Evolutionary conservation across 2,888 invertebrate species (phyloP).

Genomic region (Scaptomyza cyrtandrae): DNA sequence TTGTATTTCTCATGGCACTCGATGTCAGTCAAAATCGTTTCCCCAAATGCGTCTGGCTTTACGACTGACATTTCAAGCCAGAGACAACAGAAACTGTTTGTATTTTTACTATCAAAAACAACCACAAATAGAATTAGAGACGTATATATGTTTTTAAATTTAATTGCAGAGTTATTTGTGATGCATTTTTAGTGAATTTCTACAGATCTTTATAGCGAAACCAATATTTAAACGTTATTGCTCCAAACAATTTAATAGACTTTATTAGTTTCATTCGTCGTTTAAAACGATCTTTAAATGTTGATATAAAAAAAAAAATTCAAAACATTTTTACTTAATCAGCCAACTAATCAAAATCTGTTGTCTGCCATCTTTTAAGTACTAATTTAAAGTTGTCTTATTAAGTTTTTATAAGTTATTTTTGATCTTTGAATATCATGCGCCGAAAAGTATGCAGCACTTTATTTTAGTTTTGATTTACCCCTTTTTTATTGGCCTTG

Average conservation of each 20-base stretch:
- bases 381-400: conserved; percentile 1
- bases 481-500: conserved; percentile 14
- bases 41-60: conserved; percentile 26
- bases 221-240: no score
- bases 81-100: conserved; percentile 15
- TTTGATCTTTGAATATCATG: neutral
- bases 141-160: no score
- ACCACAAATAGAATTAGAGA: conserved; percentile 13
- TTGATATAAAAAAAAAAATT: no score
- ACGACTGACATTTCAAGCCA: conserved; percentile 22
- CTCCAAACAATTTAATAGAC: no score
- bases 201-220: no score
- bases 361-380: neutral
- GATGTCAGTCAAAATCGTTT: conserved; percentile 75
- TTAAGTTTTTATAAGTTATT: neutral
- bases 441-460: conserved; percentile 18
- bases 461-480: conserved; percentile 25
- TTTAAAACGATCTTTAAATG: no score
- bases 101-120: neutral
- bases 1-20: conserved; percentile 79
- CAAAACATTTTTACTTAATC: neutral
- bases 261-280: no score
- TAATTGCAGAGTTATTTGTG: neutral
- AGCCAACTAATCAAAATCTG: neutral
- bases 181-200: no score